Conservation (phyloP, 2,888 invertebrate genomes). For the Caenorhabditis virilis region DNA sequence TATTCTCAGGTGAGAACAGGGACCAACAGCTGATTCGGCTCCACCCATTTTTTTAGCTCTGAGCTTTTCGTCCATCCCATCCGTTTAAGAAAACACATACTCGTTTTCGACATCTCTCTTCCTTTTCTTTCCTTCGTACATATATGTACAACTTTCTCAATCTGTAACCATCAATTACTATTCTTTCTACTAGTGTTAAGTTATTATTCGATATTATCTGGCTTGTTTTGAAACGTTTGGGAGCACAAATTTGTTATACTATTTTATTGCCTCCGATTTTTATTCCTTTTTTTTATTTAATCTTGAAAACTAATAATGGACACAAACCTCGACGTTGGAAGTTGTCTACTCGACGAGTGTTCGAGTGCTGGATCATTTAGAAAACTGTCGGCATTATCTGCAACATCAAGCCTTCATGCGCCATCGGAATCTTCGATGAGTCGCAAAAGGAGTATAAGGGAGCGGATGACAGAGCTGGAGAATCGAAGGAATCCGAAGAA, state of each 20-base stretch:
- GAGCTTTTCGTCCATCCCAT: too few species aligned
- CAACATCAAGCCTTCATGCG: constrained; percentile 37
- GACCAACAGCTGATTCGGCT: neutral
- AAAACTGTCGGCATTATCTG: constrained; percentile 38
- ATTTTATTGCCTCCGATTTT: too few species aligned
- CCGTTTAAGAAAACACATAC: too few species aligned
- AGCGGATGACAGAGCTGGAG: constrained; percentile 47
- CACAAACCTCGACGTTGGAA: constrained; percentile 36
- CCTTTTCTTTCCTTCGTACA: too few species aligned
- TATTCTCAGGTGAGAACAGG: neutral
- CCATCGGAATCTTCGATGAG: constrained; percentile 48
- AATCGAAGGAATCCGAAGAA: constrained; percentile 39
- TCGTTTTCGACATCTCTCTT: too few species aligned
- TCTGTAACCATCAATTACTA: too few species aligned
- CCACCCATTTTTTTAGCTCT: constrained; percentile 1
- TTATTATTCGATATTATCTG: neutral
- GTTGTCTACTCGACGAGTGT: constrained; percentile 39
- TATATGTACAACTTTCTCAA: too few species aligned
- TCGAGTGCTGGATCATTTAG: constrained; percentile 27
- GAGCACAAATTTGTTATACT: neutral
- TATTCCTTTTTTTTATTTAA: neutral
- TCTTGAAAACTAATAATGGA: constrained; percentile 26
- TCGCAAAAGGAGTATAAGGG: constrained; percentile 47
- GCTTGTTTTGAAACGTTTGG: neutral
- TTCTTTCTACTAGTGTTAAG: neutral